These are phyloP conservation scores for Scaptomyza montana DNA, from an alignment of 1,140 invertebrate species.

Conservation along the genomic window DNA sequence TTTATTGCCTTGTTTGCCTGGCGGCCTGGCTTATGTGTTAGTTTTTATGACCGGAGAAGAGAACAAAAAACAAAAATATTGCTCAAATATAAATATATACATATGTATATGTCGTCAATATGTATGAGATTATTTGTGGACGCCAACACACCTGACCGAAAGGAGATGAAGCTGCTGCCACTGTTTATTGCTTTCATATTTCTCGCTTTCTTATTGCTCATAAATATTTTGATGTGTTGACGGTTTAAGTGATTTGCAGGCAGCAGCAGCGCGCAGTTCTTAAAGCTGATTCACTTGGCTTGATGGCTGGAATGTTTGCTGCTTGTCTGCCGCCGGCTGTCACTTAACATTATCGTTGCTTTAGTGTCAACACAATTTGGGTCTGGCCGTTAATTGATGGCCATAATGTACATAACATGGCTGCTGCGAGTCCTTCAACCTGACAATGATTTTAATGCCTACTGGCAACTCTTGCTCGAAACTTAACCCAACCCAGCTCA, in stretches of 20 bases:
- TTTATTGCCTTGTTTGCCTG: conserved; percentile 72
- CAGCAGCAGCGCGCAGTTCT: conserved; percentile 6
- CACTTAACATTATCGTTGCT: conserved; percentile 66
- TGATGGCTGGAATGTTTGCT: not conserved
- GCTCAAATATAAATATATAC: not conserved
- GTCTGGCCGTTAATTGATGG: conserved; percentile 70
- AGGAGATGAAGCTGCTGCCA: not conserved
- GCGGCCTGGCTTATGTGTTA: conserved; percentile 48
- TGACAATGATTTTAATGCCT: conserved; percentile 80
- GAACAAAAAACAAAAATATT: conserved; percentile 20
- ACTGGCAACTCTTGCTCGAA: conserved; percentile 47
- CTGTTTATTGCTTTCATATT: conserved; percentile 78
- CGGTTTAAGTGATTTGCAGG: conserved; percentile 51
- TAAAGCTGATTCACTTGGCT: conserved; percentile 11
- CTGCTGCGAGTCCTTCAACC: conserved; percentile 22
- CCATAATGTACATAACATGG: conserved; percentile 63
- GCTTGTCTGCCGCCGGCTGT: conserved; percentile 36
- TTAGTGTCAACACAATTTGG: conserved; percentile 75
- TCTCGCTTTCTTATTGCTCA: conserved; percentile 73
- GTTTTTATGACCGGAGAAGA: conserved; percentile 67
- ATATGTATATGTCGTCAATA: not conserved
- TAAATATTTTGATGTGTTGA: conserved; percentile 77
- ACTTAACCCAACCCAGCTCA: conserved; percentile 17
- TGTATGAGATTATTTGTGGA: conserved; percentile 52
- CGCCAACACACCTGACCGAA: conserved; percentile 41